Conservation (phyloP, 2,113 vertebrate genomes). For the Rhinolophus sinicus region DNA sequence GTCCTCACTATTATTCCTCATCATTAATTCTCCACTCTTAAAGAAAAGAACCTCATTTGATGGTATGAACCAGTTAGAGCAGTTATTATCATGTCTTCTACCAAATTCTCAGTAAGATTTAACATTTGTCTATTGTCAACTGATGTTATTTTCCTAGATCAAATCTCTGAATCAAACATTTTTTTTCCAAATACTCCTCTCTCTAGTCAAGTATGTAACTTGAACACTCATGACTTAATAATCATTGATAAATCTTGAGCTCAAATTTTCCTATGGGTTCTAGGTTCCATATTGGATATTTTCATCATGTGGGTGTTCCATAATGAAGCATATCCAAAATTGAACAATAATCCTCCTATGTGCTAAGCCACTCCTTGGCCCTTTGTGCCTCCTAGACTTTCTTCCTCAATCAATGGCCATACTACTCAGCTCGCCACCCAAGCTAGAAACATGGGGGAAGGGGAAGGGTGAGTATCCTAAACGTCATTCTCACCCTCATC, state of each 20-base stretch:
- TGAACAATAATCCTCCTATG: neutral
- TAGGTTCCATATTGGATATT: neutral
- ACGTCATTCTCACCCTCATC: neutral
- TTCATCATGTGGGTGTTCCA: neutral
- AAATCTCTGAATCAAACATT: neutral
- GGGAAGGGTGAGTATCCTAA: neutral
- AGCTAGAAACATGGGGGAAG: neutral
- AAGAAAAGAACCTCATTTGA: neutral
- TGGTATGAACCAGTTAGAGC: neutral
- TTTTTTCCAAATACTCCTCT: neutral
- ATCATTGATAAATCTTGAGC: neutral
- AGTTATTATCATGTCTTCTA: neutral
- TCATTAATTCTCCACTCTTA: neutral
- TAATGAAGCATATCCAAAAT: neutral
- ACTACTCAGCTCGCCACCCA: neutral
- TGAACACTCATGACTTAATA: neutral
- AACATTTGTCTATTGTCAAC: neutral
- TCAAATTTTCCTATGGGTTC: neutral
- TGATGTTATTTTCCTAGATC: neutral
- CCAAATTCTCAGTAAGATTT: neutral
- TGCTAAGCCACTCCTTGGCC: neutral
- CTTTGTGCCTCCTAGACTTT: neutral
- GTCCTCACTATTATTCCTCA: neutral
- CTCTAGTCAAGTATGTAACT: neutral
- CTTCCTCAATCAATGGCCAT: neutral